Percentiles rank a stretch among this genome's conserved stretches.
Conservation (phyloP, 1,140 invertebrate genomes). For the Theocolax elegans region DNA sequence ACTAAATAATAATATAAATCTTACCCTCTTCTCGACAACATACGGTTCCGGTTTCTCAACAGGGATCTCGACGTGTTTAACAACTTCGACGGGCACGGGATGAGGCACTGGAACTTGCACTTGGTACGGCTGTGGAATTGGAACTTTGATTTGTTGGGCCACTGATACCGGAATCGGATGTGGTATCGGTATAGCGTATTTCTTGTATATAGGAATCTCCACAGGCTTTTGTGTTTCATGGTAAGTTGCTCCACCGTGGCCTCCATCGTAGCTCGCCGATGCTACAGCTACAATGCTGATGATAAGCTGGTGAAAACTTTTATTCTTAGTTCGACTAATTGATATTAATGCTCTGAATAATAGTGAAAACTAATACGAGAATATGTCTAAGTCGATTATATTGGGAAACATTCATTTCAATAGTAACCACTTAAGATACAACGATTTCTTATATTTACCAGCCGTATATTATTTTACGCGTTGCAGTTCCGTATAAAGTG, state of each 20-base stretch:
- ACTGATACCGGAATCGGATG: slow-evolving; percentile 80
- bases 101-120: slow-evolving; percentile 78
- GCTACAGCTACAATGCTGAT: slow-evolving; percentile 46
- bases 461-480: too few relatives aligned
- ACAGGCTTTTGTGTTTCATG: slow-evolving; percentile 72
- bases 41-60: slow-evolving; percentile 82
- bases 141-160: slow-evolving; percentile 78
- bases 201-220: slow-evolving; percentile 79
- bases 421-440: too few relatives aligned
- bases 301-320: slow-evolving; percentile 49
- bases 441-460: too few relatives aligned
- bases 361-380: too few relatives aligned
- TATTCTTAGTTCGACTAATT: too few relatives aligned
- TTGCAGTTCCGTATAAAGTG: too few relatives aligned
- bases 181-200: slow-evolving; percentile 79
- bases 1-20: neutral
- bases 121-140: slow-evolving; percentile 80
- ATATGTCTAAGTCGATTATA: too few relatives aligned
- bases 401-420: too few relatives aligned
- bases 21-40: slow-evolving; percentile 75
- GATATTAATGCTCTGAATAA: neutral
- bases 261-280: slow-evolving; percentile 54
- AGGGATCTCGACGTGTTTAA: slow-evolving; percentile 73
- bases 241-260: slow-evolving; percentile 54
- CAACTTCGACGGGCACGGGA: slow-evolving; percentile 78